Evolutionary conservation across 1,140 invertebrate species (phyloP), one percentile per base, ranked within the genome.

Genomic region (Microplitis mediator): DNA sequence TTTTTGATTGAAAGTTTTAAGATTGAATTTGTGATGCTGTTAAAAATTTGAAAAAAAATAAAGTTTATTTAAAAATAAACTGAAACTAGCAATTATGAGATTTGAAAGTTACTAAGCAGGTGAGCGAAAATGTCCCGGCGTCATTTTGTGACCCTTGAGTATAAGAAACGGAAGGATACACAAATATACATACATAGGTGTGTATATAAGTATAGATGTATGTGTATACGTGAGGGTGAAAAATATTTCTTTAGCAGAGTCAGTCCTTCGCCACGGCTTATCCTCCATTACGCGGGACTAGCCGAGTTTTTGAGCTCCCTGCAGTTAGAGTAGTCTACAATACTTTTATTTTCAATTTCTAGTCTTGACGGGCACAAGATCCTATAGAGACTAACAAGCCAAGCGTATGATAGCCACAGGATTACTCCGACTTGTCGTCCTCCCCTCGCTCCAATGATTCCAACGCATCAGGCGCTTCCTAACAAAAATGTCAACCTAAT

Each of bases 231-330:
- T 23, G 14, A 5, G 1, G 50, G 63, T 8, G 23, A 16, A 51
- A 23, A 62, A 52, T 62, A 60, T 58, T 35, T 69, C 32, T 73
- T 72, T 62, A 71, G 66, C 68, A 76, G 79, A 81, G 81, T 79
- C 79, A 81, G 74, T 75, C 60, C 54, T 74, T 76, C 78, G 71
- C 62, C 65, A 54, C 54, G 72, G 81, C 78, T 82, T 82, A 82
- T 82, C 79, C 81, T 82, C 79, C 79, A 84, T 82, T 82, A 82
- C 80, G 71, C 75, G 72, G 64, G 56, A 58, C 73, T 74, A 65
- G 74, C 35, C 52, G 36, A 31, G 58, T 64, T 70, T 68, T 45
- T 51, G 66, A 36, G 71, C 31, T 58, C 16, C 35, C 60, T 31
- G 45, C 65, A 62, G 61, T 66, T 16, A 31, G 69, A 64, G 39